phyloP scores from a whole-genome alignment of 2,797 vertebrate genomes.

The Malurus splendens region DNA sequence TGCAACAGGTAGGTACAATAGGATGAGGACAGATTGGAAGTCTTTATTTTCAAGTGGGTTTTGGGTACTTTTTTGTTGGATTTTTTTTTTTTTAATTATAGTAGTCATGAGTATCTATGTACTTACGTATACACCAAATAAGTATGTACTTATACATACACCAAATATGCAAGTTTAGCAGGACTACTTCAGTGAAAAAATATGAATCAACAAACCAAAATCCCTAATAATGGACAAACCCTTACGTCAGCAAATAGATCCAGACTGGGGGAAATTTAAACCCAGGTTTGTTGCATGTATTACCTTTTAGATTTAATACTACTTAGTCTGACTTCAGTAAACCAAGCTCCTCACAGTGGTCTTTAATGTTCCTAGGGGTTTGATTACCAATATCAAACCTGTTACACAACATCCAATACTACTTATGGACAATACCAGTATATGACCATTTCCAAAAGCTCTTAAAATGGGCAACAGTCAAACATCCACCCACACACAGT shows the following conservation, averaged over 20 bases:
- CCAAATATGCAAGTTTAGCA: not conserved
- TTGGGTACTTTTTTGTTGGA: not conserved
- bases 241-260: not conserved
- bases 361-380: not conserved
- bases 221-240: not conserved
- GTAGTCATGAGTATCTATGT: not conserved
- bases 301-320: not conserved
- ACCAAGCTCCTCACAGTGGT: not conserved
- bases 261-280: not conserved
- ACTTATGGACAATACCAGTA: not conserved
- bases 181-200: not conserved
- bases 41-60: not conserved
- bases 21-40: constrained; percentile 36
- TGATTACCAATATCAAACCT: not conserved
- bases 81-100: not conserved
- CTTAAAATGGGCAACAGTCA: not conserved
- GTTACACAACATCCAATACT: not conserved
- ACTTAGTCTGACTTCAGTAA: not conserved
- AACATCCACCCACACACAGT: not conserved
- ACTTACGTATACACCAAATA: not conserved
- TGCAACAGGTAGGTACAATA: constrained; percentile 23
- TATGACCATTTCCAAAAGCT: not conserved
- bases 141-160: not conserved
- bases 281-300: not conserved
- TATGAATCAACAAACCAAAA: not conserved